Conservation (phyloP, 2,113 vertebrate genomes). For the Stictonetta naevosa region DNA sequence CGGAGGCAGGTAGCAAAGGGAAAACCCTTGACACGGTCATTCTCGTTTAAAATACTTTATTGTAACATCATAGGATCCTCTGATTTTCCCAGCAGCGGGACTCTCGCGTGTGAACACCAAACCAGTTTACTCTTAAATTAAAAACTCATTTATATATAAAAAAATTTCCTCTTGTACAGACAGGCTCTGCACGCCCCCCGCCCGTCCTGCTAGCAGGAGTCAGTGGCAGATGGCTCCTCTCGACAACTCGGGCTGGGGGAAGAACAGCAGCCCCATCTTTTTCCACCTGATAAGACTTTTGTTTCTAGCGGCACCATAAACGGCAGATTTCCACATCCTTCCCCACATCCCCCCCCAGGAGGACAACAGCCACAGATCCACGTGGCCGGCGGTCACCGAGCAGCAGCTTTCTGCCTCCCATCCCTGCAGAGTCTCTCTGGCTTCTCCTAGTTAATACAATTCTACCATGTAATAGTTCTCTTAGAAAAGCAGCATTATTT, state of each 20-base stretch:
- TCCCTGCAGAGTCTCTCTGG: neutral
- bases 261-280: constrained; percentile 13
- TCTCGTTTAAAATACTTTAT: constrained; percentile 57
- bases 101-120: neutral
- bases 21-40: rapidly evolving
- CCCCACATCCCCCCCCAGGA: neutral
- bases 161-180: neutral
- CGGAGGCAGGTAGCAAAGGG: rapidly evolving
- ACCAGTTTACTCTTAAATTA: constrained; percentile 62
- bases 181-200: neutral
- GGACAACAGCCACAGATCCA: neutral
- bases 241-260: neutral
- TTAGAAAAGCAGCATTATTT: constrained; percentile 55
- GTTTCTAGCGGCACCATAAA: neutral
- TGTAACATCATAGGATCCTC: constrained; percentile 35
- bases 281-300: neutral
- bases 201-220: neutral
- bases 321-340: neutral
- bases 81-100: constrained; percentile 5
- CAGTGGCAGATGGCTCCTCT: neutral
- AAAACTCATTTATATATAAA: constrained; percentile 14
- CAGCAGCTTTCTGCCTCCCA: neutral
- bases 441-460: neutral
- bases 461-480: neutral
- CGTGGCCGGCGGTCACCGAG: neutral